phyloP scores from a whole-genome alignment of 2,797 vertebrate genomes.

The Falco biarmicus region DNA sequence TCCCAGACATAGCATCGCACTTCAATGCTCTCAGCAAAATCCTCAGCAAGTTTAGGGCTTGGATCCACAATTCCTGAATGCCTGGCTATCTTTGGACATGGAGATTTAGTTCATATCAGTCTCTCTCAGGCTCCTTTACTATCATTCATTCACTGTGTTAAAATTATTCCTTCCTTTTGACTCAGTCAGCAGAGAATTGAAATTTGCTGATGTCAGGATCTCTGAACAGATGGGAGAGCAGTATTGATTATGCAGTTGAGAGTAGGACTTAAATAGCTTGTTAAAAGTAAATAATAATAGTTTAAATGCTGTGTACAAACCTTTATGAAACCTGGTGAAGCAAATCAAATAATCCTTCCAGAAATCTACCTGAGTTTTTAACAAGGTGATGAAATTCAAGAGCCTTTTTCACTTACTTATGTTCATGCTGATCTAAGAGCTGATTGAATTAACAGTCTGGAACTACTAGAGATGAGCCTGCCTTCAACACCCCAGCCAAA shows the following conservation, averaged over 20 bases:
- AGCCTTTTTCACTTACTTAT: constrained; percentile 36
- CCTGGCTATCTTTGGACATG: background rate
- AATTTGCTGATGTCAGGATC: constrained; percentile 58
- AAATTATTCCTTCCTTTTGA: constrained; percentile 54
- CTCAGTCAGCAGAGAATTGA: constrained; percentile 19
- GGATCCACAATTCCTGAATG: background rate
- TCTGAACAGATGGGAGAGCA: constrained; percentile 51
- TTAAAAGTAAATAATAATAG: constrained; percentile 67
- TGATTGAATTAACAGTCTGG: constrained; percentile 63
- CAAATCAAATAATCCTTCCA: constrained; percentile 29
- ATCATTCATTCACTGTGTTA: background rate
- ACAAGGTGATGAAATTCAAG: constrained; percentile 45
- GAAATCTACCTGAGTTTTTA: constrained; percentile 2
- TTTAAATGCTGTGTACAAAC: constrained; percentile 58
- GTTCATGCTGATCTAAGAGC: constrained; percentile 29
- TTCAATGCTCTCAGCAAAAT: background rate
- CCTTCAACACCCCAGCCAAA: constrained; percentile 45
- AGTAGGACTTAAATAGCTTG: constrained; percentile 49
- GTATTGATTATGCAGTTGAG: constrained; percentile 59
- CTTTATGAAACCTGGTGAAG: constrained; percentile 46
- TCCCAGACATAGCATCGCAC: background rate
- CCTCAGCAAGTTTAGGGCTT: background rate
- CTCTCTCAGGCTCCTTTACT: background rate
- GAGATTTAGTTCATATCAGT: background rate
- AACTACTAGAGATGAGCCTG: constrained; percentile 54